Evolutionary conservation across 64 coral and sea anemone genomes (phyloP).

Genomic region (Montipora foliosa): DNA sequence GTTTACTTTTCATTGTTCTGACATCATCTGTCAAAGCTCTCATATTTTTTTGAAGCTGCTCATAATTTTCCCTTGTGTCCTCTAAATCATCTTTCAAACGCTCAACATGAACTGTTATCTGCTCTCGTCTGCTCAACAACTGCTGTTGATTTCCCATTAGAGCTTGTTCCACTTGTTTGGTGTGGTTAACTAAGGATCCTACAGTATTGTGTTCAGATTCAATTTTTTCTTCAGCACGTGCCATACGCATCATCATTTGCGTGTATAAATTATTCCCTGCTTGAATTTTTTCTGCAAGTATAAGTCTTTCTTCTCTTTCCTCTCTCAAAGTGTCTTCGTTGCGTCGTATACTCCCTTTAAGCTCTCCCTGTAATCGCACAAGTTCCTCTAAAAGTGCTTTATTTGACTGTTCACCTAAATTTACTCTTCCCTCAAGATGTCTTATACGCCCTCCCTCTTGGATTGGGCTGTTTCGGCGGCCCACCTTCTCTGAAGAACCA

Average conservation of each 20-base stretch:
- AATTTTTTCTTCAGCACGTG: slow-evolving; percentile 93
- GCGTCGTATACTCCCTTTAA: slow-evolving; percentile 85
- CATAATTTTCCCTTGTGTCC: slow-evolving; percentile 84
- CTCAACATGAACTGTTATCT: slow-evolving; percentile 84
- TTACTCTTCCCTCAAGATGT: slow-evolving; percentile 87
- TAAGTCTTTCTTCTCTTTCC: slow-evolving; percentile 89
- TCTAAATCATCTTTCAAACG: slow-evolving; percentile 90
- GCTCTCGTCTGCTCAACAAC: slow-evolving; percentile 85
- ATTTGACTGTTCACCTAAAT: slow-evolving; percentile 96
- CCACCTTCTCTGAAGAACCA: slow-evolving; percentile 15
- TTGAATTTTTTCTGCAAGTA: slow-evolving; percentile 89
- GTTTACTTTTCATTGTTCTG: slow-evolving; percentile 87
- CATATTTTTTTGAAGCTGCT: slow-evolving; percentile 92
- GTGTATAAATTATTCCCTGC: slow-evolving; percentile 95
- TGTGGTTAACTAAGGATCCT: slow-evolving; percentile 90
- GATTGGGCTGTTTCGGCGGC: slow-evolving; percentile 36
- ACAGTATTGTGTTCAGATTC: slow-evolving; percentile 89
- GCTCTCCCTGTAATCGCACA: slow-evolving; percentile 89
- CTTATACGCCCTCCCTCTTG: slow-evolving; percentile 33
- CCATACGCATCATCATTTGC: slow-evolving; percentile 89
- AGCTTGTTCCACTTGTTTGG: slow-evolving; percentile 97
- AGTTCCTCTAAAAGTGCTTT: slow-evolving; percentile 93
- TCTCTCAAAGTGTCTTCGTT: slow-evolving; percentile 88
- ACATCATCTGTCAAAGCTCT: slow-evolving; percentile 90
- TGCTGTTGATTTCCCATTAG: slow-evolving; percentile 95